Evolutionary conservation across 2,888 invertebrate genomes (phyloP).

Genomic region (Drosophila anomalipes): DNA sequence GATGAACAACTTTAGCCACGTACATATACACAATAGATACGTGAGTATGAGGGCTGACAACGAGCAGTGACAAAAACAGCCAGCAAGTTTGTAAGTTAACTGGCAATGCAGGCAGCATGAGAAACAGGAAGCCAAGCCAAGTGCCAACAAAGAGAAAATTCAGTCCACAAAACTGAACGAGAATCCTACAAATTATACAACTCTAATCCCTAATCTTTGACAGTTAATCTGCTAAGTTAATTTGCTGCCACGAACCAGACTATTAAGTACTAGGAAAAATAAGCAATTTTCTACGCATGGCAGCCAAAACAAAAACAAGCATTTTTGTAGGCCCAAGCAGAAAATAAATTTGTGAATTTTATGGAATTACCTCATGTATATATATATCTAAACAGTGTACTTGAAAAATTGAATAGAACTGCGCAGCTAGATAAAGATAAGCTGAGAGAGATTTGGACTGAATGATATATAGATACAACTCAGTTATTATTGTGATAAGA

Average conservation of each 20-base stretch:
- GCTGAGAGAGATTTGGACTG: conserved; percentile 6
- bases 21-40: not conserved
- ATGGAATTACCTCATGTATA: conserved; percentile 13
- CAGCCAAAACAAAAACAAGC: conserved; percentile 38
- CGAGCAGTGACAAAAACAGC: conserved; percentile 20
- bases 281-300: conserved; percentile 7
- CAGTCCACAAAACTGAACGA: conserved; percentile 6
- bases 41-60: conserved; percentile 5
- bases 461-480: not conserved
- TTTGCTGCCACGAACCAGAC: conserved; percentile 37
- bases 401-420: conserved; percentile 19
- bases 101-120: conserved; percentile 8
- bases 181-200: conserved; percentile 39
- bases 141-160: conserved; percentile 24
- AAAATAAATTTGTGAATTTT: conserved; percentile 38
- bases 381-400: conserved; percentile 21
- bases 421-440: conserved; percentile 13
- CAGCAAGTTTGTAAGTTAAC: conserved; percentile 6
- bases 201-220: conserved; percentile 59
- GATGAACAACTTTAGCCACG: conserved; percentile 35
- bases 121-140: conserved; percentile 29
- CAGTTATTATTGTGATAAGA: not conserved
- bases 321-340: conserved; percentile 32
- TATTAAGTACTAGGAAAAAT: conserved; percentile 43
- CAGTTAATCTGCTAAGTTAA: conserved; percentile 73